Evolutionary conservation across 2,888 invertebrate genomes (phyloP), one percentile per base, ranked within the genome.

Genomic region (Synergus laeviventris): DNA sequence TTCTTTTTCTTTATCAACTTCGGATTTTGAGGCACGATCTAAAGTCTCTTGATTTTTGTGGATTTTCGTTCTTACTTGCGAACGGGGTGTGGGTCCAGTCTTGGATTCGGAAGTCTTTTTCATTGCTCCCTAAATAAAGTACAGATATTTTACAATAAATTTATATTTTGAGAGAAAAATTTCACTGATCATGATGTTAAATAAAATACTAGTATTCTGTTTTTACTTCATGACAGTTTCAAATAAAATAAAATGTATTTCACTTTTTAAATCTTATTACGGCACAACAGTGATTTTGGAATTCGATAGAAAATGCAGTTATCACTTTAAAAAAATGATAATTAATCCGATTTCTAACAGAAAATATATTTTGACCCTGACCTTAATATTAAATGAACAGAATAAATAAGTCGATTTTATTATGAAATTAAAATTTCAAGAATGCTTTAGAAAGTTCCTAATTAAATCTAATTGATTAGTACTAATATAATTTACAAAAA

Each of bases 91-190:
- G 16, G 75, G 18, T 39, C 70, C 62, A 49, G 49, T 81, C 56
- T 76, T 82, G 16, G 78, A 54, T 38, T 76, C 42, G n/a, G 59
- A 49, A 73, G 75, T 70, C 66, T 86, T 86, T 70, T 80, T 86
- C 74, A 82, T 82, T 31, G 85, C 81, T 59, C 84, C 86, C 86
- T 86, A 39, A 74, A 74, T 38, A 56, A 45, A 14, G 16, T 45
- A 38, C 3, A 12, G 24, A 60, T 12, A 59, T 24, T 36, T 59
- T 2, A 14, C 14, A 14, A 2, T 59, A 5, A 1, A 31, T 31
- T 31, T 31, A 31, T 5, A 31, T 5, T 31, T 31, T 31, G 5
- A 31, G 31, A 31, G 7, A 31, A 31, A 31, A 31, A 31, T 31
- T 31, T 31, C 31, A 31, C 31, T 31, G 7, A 59, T 12, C 11